Percentiles rank a stretch among this genome's conserved stretches.
Conservation (phyloP, 2,797 vertebrate species). For the Orestias chungarensis region DNA sequence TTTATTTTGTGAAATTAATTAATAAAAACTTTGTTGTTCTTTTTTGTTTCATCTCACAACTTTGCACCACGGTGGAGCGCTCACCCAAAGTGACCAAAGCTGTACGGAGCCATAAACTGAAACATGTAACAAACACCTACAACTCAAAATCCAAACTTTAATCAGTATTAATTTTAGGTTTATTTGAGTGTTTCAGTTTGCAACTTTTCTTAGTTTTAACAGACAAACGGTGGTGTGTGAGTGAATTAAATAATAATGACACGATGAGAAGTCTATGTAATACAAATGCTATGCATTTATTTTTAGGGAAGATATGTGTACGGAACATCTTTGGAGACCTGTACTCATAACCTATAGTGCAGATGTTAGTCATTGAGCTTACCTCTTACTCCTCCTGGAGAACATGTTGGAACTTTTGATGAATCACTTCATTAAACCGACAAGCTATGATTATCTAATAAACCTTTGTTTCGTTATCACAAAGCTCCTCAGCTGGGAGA, state of each 20-base stretch:
- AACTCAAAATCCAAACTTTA: too few species aligned
- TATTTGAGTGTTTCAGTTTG: too few species aligned
- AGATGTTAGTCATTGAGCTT: neutral
- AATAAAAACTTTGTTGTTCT: too few species aligned
- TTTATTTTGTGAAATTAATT: neutral
- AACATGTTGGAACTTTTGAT: neutral
- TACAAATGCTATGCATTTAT: neutral
- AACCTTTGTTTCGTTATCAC: constrained; percentile 4
- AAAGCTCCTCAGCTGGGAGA: neutral
- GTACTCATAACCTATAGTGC: neutral
- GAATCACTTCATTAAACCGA: neutral
- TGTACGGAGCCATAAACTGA: too few species aligned
- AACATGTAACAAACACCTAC: neutral
- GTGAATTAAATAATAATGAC: neutral
- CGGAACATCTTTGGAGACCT: neutral
- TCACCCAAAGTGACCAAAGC: too few species aligned
- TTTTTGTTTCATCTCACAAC: too few species aligned
- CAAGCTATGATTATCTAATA: neutral
- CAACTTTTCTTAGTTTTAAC: neutral
- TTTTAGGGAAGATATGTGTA: neutral
- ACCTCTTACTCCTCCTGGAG: neutral
- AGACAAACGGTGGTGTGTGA: neutral
- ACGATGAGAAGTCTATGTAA: neutral
- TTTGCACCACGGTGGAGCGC: too few species aligned
- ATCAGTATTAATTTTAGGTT: too few species aligned